These are phyloP conservation scores for Paradisaea rubra DNA, from an alignment of 2,113 vertebrate genomes.

Conservation along the genomic window DNA sequence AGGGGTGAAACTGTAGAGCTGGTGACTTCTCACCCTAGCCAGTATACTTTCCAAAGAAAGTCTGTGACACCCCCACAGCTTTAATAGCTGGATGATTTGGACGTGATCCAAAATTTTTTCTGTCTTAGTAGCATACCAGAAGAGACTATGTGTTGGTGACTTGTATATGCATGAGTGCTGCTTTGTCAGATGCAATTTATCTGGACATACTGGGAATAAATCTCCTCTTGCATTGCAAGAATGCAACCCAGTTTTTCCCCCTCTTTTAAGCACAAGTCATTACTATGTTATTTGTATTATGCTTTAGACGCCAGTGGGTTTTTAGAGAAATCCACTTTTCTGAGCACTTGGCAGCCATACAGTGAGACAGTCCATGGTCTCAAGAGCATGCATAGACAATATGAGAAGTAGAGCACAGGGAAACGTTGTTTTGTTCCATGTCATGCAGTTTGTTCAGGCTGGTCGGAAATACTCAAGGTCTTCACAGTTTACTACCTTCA, in stretches of 20 bases:
- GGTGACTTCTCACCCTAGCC: neutral
- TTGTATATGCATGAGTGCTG: neutral
- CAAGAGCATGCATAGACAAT: neutral
- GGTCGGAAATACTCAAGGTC: neutral
- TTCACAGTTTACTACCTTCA: neutral
- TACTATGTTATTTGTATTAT: neutral
- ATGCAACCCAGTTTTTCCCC: neutral
- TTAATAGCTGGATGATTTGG: neutral
- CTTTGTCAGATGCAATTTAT: constrained; percentile 34
- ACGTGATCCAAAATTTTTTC: neutral
- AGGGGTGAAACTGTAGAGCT: neutral
- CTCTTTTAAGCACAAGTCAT: neutral
- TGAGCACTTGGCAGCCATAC: neutral
- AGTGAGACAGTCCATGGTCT: neutral
- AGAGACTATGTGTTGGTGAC: neutral
- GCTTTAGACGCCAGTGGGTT: neutral
- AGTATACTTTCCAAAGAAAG: neutral
- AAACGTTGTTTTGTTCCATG: neutral
- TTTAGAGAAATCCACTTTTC: constrained; percentile 3
- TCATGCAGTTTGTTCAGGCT: neutral
- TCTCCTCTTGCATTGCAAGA: neutral
- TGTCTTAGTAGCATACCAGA: neutral
- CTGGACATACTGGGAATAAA: neutral
- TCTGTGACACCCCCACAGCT: neutral
- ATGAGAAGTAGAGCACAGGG: neutral